Conservation (phyloP, 1,140 invertebrate species). For the Zaprionus gabonicus region DNA sequence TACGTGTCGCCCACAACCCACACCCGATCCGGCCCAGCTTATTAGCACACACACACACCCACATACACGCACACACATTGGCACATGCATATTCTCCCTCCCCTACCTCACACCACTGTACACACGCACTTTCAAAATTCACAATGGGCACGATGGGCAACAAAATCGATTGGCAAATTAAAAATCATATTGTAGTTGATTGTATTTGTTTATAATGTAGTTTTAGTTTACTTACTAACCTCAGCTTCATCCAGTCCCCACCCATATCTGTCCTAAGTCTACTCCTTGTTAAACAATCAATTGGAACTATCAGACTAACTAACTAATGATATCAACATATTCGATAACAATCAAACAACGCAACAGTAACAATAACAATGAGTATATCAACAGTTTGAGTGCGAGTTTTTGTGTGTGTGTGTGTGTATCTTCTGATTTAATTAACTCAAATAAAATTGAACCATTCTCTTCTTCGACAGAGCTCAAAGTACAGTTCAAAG, state of each 20-base stretch:
- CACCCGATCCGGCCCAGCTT: constrained; percentile 6
- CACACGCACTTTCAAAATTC: not conserved
- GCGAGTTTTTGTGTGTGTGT: constrained; percentile 5
- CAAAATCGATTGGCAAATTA: constrained; percentile 18
- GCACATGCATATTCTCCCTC: not conserved
- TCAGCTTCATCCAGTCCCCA: not conserved
- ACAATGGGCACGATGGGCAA: not conserved
- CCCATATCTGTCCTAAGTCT: not conserved
- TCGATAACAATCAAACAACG: constrained; percentile 7
- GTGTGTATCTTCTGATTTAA: not conserved
- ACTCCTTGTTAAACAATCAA: not conserved
- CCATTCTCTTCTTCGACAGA: constrained; percentile 85
- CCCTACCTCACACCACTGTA: not conserved
- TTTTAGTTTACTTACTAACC: constrained; percentile 11
- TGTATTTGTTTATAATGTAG: constrained; percentile 22
- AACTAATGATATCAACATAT: constrained; percentile 4
- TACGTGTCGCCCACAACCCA: constrained; percentile 34
- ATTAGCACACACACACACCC: constrained; percentile 14
- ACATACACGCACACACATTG: constrained; percentile 2
- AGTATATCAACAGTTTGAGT: not conserved
- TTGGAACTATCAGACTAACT: constrained; percentile 14
- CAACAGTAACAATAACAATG: constrained; percentile 6
- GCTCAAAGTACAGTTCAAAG: constrained; percentile 90
- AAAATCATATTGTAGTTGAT: not conserved
- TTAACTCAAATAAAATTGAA: constrained; percentile 4